Percentiles rank a stretch among this genome's conserved stretches.
These are phyloP conservation scores for Telmatherina bonti DNA, from an alignment of 2,797 vertebrate species.

Conservation along the genomic window DNA sequence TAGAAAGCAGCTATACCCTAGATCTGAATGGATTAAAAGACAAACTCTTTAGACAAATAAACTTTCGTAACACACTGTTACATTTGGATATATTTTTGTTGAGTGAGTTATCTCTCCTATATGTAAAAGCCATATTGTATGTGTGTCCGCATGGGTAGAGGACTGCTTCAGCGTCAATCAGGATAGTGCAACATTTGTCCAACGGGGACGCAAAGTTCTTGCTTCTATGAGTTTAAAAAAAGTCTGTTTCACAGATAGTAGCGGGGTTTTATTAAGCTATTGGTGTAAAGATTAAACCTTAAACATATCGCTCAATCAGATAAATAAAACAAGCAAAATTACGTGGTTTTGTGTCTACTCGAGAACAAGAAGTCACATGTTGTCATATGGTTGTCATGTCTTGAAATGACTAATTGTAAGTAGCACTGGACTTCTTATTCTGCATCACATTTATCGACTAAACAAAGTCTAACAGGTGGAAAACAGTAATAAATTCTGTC, in stretches of 20 bases:
- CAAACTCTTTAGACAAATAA: not conserved
- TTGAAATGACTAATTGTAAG: not conserved
- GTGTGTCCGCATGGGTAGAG: not conserved
- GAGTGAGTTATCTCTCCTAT: not conserved
- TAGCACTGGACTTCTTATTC: too few species aligned
- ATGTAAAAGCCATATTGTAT: not conserved
- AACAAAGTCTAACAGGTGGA: not conserved
- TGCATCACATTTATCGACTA: not conserved
- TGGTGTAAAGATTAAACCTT: not conserved
- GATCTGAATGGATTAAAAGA: not conserved
- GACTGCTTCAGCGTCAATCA: not conserved
- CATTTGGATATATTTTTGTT: too few species aligned
- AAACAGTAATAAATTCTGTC: slow-evolving; percentile 1
- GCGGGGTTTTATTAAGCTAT: not conserved
- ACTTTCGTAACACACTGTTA: not conserved
- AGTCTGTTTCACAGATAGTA: too few species aligned
- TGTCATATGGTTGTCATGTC: not conserved
- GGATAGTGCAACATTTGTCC: not conserved
- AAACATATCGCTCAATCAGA: slow-evolving; percentile 5
- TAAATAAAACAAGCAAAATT: not conserved
- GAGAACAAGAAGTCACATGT: too few species aligned
- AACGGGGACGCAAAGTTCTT: not conserved
- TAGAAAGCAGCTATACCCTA: not conserved
- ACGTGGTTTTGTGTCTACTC: not conserved
- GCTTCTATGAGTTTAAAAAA: too few species aligned